Evolutionary conservation across 2,797 vertebrate genomes (phyloP).

Genomic region (Brotula barbata): DNA sequence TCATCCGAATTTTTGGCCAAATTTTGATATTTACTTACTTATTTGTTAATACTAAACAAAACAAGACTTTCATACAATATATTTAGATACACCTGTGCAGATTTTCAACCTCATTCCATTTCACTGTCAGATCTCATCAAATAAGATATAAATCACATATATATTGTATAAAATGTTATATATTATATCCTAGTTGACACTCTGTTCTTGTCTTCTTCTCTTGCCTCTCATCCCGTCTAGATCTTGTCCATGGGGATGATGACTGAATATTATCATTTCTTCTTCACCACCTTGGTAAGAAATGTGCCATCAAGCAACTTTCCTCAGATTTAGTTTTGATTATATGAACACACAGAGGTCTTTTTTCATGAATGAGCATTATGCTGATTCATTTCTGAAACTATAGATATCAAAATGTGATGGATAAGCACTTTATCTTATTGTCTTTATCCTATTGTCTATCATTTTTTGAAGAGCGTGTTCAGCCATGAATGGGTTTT

Average conservation of each 20-base stretch:
- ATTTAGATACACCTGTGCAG: too few relatives aligned
- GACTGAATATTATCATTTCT: slow-evolving; percentile 99
- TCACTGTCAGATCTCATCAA: too few relatives aligned
- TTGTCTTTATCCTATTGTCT: slow-evolving; percentile 11
- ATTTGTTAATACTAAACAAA: too few relatives aligned
- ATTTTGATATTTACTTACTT: too few relatives aligned
- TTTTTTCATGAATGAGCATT: not conserved
- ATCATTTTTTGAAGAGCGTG: slow-evolving; percentile 1
- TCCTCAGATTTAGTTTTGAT: not conserved
- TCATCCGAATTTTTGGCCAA: too few relatives aligned
- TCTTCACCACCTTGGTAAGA: slow-evolving; percentile 98
- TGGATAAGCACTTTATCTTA: not conserved
- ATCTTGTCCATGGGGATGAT: slow-evolving; percentile 98
- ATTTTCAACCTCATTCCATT: too few relatives aligned
- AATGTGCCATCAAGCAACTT: not conserved
- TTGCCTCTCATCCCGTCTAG: slow-evolving; percentile 46
- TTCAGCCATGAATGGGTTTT: too few relatives aligned
- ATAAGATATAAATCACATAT: too few relatives aligned
- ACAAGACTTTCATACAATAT: too few relatives aligned
- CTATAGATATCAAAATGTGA: not conserved
- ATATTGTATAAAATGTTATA: too few relatives aligned
- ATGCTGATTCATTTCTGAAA: slow-evolving; percentile 12
- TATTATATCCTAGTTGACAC: too few relatives aligned
- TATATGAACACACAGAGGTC: not conserved
- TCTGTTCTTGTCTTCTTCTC: too few relatives aligned